Percentiles rank a stretch among this genome's conserved stretches.
Evolutionary conservation across 1,140 invertebrate genomes (phyloP).

Genomic region (Drosophila kurseongensis): DNA sequence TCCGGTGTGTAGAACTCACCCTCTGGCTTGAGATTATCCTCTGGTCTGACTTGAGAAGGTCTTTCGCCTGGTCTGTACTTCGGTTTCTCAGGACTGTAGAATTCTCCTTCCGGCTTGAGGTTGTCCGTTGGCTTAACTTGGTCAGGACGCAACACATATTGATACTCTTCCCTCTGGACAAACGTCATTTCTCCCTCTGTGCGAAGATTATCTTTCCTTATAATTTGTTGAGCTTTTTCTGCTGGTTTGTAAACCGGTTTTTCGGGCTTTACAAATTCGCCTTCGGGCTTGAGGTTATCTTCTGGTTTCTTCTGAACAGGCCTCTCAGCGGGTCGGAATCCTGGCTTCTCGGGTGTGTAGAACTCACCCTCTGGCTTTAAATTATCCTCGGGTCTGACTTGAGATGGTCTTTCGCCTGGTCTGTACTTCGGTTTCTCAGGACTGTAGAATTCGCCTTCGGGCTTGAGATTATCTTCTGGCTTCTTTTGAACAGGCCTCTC

Average conservation of each 20-base stretch:
- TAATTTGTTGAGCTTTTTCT: background rate
- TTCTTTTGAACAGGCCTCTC: constrained; percentile 45
- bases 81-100: background rate
- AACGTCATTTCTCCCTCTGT: constrained; percentile 7
- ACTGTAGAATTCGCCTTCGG: constrained; percentile 3
- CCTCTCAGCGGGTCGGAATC: background rate
- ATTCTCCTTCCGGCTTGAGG: background rate
- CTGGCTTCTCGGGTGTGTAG: constrained; percentile 1
- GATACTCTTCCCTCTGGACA: constrained; percentile 6
- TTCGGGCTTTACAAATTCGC: background rate
- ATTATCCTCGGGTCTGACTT: constrained; percentile 2
- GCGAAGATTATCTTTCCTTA: constrained; percentile 2
- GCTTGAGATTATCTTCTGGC: background rate
- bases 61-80: background rate
- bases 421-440: background rate
- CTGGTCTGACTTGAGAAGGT: background rate
- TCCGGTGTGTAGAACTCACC: background rate
- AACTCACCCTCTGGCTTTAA: background rate
- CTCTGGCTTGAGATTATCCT: background rate
- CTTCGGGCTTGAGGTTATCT: background rate
- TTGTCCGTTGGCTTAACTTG: constrained; percentile 85
- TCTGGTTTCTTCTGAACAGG: background rate
- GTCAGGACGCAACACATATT: background rate
- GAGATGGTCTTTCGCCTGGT: background rate
- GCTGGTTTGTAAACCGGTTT: background rate